These are phyloP conservation scores for Erannis defoliaria DNA, from an alignment of 2,888 invertebrate genomes.

Conservation along the genomic window DNA sequence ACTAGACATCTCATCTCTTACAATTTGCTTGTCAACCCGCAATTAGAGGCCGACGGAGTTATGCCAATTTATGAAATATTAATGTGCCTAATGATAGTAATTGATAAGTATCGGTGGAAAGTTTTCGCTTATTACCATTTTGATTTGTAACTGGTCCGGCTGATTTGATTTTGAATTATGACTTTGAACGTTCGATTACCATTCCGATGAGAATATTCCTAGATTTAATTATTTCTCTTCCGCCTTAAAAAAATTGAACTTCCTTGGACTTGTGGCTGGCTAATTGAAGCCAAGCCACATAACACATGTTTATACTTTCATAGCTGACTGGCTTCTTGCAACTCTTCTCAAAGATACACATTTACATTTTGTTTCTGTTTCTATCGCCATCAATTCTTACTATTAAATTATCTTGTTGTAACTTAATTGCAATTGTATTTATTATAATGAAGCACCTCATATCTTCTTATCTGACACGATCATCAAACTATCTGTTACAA, in stretches of 20 bases:
- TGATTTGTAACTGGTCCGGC: conserved; percentile 53
- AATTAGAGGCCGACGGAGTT: conserved; percentile 59
- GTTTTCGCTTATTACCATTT: conserved; percentile 50
- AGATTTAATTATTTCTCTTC: conserved; percentile 11
- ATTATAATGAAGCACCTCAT: conserved; percentile 5
- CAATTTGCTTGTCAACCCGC: conserved; percentile 63
- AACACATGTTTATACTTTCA: background rate
- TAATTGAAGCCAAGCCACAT: background rate
- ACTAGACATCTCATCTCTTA: conserved; percentile 41
- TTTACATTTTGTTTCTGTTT: background rate
- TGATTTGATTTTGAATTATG: conserved; percentile 35
- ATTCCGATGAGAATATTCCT: conserved; percentile 5
- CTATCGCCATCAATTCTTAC: background rate
- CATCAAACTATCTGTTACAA: conserved; percentile 21
- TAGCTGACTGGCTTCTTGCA: background rate
- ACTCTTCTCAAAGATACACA: background rate
- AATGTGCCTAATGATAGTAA: conserved; percentile 61
- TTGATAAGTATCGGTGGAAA: conserved; percentile 56
- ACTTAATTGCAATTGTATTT: conserved; percentile 6
- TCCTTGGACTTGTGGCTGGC: conserved; percentile 3
- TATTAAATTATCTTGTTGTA: conserved; percentile 1
- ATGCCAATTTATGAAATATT: conserved; percentile 59
- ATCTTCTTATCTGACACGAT: conserved; percentile 24
- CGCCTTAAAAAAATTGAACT: conserved; percentile 3
- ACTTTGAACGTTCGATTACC: conserved; percentile 22